Conservation (phyloP, 2,797 vertebrate genomes). For the Siniperca undulata region DNA sequence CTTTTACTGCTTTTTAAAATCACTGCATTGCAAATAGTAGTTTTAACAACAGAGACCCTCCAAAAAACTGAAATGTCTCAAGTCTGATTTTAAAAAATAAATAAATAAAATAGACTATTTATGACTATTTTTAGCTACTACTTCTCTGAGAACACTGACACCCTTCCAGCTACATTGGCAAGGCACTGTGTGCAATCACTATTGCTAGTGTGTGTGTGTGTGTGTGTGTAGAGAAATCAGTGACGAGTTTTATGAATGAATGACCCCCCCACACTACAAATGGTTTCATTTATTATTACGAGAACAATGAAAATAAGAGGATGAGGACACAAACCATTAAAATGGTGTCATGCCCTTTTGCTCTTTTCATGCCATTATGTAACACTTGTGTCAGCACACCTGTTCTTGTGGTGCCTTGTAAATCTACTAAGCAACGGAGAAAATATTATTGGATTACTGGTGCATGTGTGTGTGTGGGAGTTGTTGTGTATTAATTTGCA, state of each 20-base stretch:
- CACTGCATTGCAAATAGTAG: constrained; percentile 57
- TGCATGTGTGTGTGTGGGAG: background rate
- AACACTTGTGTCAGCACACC: constrained; percentile 44
- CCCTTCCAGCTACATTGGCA: background rate
- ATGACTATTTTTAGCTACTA: constrained; percentile 12
- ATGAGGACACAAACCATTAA: constrained; percentile 21
- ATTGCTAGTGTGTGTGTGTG: constrained; percentile 4
- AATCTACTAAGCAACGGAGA: constrained; percentile 51
- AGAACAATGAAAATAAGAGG: constrained; percentile 15
- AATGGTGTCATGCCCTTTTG: constrained; percentile 36
- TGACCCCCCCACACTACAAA: background rate
- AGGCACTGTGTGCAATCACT: background rate
- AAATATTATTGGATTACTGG: constrained; percentile 38
- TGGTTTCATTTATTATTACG: background rate
- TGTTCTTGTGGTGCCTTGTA: constrained; percentile 40
- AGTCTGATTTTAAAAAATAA: background rate
- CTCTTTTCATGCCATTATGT: constrained; percentile 41
- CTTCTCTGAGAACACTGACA: background rate
- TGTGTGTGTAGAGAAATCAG: background rate
- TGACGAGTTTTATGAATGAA: constrained; percentile 45
- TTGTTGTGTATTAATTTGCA: background rate
- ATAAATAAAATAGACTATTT: background rate
- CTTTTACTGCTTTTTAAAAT: constrained; percentile 36
- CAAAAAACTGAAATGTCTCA: constrained; percentile 26
- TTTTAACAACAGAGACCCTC: constrained; percentile 47